Conservation (phyloP, 2,113 vertebrate genomes). For the Labrus mixtus region DNA sequence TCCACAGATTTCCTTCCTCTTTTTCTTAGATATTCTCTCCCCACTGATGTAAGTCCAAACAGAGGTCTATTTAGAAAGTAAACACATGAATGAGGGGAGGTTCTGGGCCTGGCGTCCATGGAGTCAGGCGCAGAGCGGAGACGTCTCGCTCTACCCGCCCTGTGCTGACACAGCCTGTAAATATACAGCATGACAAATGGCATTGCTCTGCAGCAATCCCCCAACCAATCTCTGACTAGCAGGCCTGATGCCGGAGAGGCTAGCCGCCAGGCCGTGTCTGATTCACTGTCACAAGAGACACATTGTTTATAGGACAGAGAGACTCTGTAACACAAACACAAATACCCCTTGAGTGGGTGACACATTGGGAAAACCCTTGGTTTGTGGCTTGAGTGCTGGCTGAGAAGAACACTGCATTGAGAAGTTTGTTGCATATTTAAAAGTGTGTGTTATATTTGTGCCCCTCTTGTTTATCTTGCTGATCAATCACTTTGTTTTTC, state of each 20-base stretch:
- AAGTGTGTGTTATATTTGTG: conserved; percentile 1
- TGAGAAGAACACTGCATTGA: conserved; percentile 38
- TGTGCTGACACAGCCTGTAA: conserved; percentile 78
- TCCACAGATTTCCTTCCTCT: conserved; percentile 88
- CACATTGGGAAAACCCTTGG: conserved; percentile 72
- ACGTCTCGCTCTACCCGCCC: conserved; percentile 75
- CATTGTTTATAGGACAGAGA: conserved; percentile 79
- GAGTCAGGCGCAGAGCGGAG: conserved; percentile 73
- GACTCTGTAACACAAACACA: conserved; percentile 76
- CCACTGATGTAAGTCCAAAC: conserved; percentile 88
- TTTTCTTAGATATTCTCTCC: conserved; percentile 88
- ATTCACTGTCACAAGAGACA: conserved; percentile 78
- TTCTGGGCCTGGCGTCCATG: conserved; percentile 72
- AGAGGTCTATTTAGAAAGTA: conserved; percentile 87
- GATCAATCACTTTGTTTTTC: conserved; percentile 38
- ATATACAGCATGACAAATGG: conserved; percentile 81
- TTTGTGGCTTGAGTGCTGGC: conserved; percentile 60
- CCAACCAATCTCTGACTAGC: conserved; percentile 67
- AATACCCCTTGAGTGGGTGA: conserved; percentile 74
- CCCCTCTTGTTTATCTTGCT: conserved; percentile 21
- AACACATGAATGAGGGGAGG: conserved; percentile 86
- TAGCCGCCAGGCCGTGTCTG: conserved; percentile 70
- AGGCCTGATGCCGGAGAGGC: conserved; percentile 73
- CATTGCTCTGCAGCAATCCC: conserved; percentile 70
- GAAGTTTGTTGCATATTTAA: conserved; percentile 42